Conservation (phyloP, 2,797 vertebrate species). For the Sphenodon punctatus region DNA sequence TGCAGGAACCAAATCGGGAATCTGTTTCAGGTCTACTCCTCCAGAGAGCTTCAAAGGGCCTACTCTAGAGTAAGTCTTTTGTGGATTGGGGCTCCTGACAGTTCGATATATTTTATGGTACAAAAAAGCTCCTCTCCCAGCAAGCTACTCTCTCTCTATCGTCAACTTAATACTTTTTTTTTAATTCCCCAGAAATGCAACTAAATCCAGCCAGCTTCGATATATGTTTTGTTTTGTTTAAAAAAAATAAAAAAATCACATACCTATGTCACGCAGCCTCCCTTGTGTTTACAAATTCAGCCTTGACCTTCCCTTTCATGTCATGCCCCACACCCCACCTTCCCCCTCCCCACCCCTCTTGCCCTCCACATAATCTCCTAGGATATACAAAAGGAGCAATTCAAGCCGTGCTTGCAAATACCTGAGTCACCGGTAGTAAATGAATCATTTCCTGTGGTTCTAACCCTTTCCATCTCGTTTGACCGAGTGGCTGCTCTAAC, state of each 20-base stretch:
- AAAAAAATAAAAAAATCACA: slow-evolving; percentile 74
- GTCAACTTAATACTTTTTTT: slow-evolving; percentile 71
- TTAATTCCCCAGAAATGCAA: slow-evolving; percentile 75
- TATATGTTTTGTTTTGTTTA: slow-evolving; percentile 69
- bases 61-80: too few species aligned
- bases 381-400: slow-evolving; percentile 59
- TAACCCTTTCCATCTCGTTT: slow-evolving; percentile 1
- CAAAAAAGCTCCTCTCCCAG: slow-evolving; percentile 75
- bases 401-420: slow-evolving; percentile 71
- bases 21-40: too few species aligned
- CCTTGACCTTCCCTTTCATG: slow-evolving; percentile 71
- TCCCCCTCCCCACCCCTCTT: not conserved
- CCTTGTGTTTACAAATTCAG: slow-evolving; percentile 70
- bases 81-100: too few species aligned
- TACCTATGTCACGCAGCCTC: slow-evolving; percentile 69
- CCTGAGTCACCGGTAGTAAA: slow-evolving; percentile 64
- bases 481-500: slow-evolving; percentile 16
- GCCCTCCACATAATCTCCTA: slow-evolving; percentile 29
- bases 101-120: slow-evolving; percentile 72
- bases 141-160: slow-evolving; percentile 67
- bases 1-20: too few species aligned
- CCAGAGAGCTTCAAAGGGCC: too few species aligned
- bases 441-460: slow-evolving; percentile 66
- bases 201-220: slow-evolving; percentile 57
- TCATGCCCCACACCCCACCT: slow-evolving; percentile 43